Evolutionary conservation across 2,797 vertebrate genomes (phyloP).

Genomic region (Danio aesculapii): DNA sequence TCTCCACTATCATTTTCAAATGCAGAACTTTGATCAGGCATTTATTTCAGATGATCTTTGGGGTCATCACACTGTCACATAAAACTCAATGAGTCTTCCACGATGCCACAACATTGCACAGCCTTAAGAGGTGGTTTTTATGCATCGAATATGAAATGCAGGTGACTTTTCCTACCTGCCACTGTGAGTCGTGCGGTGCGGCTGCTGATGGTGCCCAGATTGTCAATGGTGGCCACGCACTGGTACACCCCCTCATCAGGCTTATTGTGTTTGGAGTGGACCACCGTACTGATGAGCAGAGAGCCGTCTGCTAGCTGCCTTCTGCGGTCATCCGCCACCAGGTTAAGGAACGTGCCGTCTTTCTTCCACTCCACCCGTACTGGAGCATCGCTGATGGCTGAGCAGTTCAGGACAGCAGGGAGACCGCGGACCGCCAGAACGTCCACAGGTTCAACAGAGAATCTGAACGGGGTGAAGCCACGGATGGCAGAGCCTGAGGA

Average conservation of each 20-base stretch:
- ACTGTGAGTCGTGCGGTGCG: constrained; percentile 90
- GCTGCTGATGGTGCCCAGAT: constrained; percentile 93
- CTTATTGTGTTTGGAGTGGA: constrained; percentile 96
- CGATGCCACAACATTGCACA: too few species aligned
- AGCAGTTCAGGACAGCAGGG: constrained; percentile 90
- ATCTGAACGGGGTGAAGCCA: constrained; percentile 93
- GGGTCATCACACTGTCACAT: too few species aligned
- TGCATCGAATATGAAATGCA: background rate
- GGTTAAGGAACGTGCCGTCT: constrained; percentile 93
- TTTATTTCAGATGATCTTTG: too few species aligned
- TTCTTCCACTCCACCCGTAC: constrained; percentile 94
- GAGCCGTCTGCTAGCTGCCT: constrained; percentile 89
- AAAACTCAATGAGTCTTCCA: too few species aligned
- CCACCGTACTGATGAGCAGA: constrained; percentile 86
- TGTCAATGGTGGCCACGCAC: constrained; percentile 94
- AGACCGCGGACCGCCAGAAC: constrained; percentile 84
- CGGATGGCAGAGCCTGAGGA: constrained; percentile 71
- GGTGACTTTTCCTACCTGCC: constrained; percentile 80
- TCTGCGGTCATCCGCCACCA: constrained; percentile 91
- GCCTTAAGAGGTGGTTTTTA: background rate
- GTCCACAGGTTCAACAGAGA: constrained; percentile 90
- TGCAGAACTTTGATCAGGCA: too few species aligned
- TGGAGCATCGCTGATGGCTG: constrained; percentile 81
- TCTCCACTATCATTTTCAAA: too few species aligned
- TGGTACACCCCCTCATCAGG: constrained; percentile 97